Evolutionary conservation across 2,888 invertebrate genomes (phyloP), one percentile per base, ranked within the genome.

Genomic region (Ypsolopha sequella): DNA sequence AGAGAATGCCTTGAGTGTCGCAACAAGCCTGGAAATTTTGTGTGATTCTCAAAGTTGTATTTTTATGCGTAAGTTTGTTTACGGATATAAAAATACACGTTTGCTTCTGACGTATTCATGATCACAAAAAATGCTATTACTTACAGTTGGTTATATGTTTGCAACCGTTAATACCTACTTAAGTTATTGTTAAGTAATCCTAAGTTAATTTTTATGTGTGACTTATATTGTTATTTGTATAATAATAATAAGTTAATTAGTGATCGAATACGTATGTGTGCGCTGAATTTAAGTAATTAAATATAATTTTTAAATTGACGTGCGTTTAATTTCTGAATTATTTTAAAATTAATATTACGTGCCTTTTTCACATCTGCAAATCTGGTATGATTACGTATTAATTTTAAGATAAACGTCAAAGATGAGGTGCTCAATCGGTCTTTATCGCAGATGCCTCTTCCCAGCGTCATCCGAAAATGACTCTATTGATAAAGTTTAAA

Each of bases 221-320:
- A 66, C 74, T 75, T 70, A 54, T 74, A 75, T 79, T 79, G 68
- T 80, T 80, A 80, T 79, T 71, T 57, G 54, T 64, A 74, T 80
- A 80, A 80, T 77, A 74, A 79, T 80, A 78, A 63, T 61, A 80
- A 80, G 80, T 77, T 66, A 57, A 54, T 66, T 65, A 61, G 65
- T 68, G 66, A 59, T 66, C 68, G 66, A 67, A 65, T 68, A 66
- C 65, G 63, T 67, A 66, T 65, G 60, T 68, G 70, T 63, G 59
- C 69, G 72, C 59, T 65, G 64, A 59, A 41, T 50, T 44, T 45
- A 11, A 11, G 6, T 41, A 43, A 13, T 24, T 3, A 24, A 24
- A 24, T 24, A 24, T 24, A 3, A 24, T 24, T 24, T n/a, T 24
- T 24, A 24, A 24, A 24, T 24, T 24, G 4, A 3, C 24, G n/a